These are phyloP conservation scores for Pardosa pseudoannulata DNA, from an alignment of 2,888 invertebrate genomes.

Conservation along the genomic window DNA sequence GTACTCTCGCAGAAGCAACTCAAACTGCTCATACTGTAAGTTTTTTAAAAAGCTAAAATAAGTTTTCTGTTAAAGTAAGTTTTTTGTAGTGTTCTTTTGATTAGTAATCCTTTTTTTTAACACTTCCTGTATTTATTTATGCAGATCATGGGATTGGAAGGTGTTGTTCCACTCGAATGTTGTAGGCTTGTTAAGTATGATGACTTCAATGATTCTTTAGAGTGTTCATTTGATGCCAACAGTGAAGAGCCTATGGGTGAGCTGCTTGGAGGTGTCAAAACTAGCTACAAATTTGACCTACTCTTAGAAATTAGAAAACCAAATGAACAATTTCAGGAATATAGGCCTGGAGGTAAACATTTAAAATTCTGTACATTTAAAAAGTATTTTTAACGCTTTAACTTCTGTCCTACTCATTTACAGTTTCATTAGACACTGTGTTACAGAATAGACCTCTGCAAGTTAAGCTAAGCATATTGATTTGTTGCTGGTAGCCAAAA, in stretches of 20 bases:
- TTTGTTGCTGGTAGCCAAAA: no score
- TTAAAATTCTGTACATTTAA: no score
- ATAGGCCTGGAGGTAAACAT: slow-evolving; percentile 81
- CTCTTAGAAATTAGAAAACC: slow-evolving; percentile 83
- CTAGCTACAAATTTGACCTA: slow-evolving; percentile 81
- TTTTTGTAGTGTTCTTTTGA: no score
- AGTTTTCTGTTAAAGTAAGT: no score
- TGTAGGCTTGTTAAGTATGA: slow-evolving; percentile 86
- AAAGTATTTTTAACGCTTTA: no score
- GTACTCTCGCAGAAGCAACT: slow-evolving; percentile 82
- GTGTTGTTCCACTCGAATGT: slow-evolving; percentile 81
- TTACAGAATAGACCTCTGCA: no score
- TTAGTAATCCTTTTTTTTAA: no score
- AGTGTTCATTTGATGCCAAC: slow-evolving; percentile 83
- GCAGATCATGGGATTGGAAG: slow-evolving; percentile 81
- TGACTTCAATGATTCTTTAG: slow-evolving; percentile 82
- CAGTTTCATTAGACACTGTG: no score
- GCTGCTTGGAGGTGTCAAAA: slow-evolving; percentile 79
- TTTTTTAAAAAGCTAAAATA: background rate
- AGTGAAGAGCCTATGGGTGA: slow-evolving; percentile 80
- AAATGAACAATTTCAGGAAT: slow-evolving; percentile 82
- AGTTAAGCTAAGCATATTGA: no score
- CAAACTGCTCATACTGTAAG: slow-evolving; percentile 81
- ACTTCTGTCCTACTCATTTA: no score
- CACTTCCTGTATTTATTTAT: no score